Evolutionary conservation across 1,140 invertebrate genomes (phyloP).

Genomic region (Eupristina koningsbergeri): DNA sequence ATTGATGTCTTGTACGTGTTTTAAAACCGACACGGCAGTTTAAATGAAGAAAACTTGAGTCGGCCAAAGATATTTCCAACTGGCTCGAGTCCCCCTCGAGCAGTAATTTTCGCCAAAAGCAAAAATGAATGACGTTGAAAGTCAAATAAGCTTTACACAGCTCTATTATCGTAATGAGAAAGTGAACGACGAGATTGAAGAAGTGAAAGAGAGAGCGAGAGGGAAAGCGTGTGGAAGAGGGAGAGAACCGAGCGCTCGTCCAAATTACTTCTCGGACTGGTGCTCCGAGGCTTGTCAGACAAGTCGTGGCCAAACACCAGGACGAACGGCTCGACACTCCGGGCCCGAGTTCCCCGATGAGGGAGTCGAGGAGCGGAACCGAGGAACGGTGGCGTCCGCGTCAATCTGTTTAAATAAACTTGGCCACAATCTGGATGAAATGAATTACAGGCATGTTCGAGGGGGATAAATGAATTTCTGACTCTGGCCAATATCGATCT

Average conservation of each 20-base stretch:
- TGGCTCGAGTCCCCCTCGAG: neutral
- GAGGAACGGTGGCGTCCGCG: neutral
- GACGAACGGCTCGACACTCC: constrained; percentile 14
- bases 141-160: constrained; percentile 28
- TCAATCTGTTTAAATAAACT: constrained; percentile 48
- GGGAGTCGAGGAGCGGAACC: neutral
- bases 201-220: neutral
- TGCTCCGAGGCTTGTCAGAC: constrained; percentile 38
- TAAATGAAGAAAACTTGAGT: neutral
- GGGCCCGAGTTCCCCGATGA: neutral
- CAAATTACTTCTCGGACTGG: constrained; percentile 42
- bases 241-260: neutral
- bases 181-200: constrained; percentile 21
- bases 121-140: constrained; percentile 23
- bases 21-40: neutral
- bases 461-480: neutral
- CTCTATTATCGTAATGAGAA: constrained; percentile 44
- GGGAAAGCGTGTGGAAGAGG: neutral
- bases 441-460: constrained; percentile 14
- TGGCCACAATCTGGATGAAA: constrained; percentile 17
- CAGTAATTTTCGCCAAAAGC: constrained; percentile 20
- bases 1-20: neutral
- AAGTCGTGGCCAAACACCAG: constrained; percentile 40
- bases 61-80: neutral
- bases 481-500: neutral